Evolutionary conservation across 2,888 invertebrate genomes (phyloP), one percentile per base, ranked within the genome.

Genomic region (Catocala fraxini): DNA sequence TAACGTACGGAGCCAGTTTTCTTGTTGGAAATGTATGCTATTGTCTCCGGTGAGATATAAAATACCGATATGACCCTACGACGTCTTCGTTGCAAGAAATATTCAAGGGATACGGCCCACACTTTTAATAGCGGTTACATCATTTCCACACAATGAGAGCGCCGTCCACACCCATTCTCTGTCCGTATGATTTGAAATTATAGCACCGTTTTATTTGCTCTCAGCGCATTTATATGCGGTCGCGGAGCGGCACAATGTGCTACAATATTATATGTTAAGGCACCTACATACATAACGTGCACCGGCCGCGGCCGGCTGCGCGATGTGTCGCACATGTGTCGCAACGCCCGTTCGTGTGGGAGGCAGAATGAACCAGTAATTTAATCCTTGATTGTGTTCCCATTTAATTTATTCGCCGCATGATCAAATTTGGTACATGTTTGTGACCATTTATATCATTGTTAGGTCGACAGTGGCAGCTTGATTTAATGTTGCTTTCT

Each of bases 171-270:
- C 94, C 94, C 94, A 94, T 93, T 94, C 94, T 94, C 93, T 93
- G 94, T 94, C 93, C 93, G 91, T 93, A 94, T 93, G 94, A 94
- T 94, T 94, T 94, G 94, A 94, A 93, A 94, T 94, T 94, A 93
- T 94, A 93, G 93, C 94, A 93, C 93, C 92, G 89, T 93, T 94
- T 94, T 94, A 93, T 94, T 93, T 93, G 94, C 92, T 93, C 93
- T 91, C 85, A 80, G 84, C 89, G 89, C 93, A 92, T 93, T 93
- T 93, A 92, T 94, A 93, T 93, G 91, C 93, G 90, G 90, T 89
- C 90, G 85, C 86, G 83, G 85, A 88, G 91, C 85, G 81, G 86
- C 87, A 90, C 93, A 92, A 90, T 92, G 92, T 91, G 89, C 90
- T 85, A 89, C 89, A 86, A 87, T 89, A 89, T 89, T 91, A 91